phyloP scores from a whole-genome alignment of 2,888 invertebrate genomes.

The Eupithecia insigniata region DNA sequence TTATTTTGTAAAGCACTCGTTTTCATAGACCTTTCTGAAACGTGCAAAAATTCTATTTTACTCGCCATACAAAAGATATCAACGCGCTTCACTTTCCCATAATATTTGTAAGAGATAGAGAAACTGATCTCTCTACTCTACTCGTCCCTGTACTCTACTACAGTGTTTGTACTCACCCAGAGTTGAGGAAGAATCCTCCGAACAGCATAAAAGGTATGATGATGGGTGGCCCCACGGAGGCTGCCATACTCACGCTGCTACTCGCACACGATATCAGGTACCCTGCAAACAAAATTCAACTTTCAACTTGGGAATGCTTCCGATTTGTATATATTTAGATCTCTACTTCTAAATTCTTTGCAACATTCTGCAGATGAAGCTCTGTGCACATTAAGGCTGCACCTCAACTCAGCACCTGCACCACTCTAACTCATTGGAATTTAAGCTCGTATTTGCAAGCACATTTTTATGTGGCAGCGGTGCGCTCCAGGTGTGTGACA shows the following conservation, averaged over 20 bases:
- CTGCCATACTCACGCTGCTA: constrained; percentile 92
- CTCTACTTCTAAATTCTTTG: too few species aligned
- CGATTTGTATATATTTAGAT: too few species aligned
- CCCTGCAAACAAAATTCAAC: constrained; percentile 79
- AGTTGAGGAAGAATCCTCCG: constrained; percentile 97
- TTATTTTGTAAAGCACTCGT: background rate
- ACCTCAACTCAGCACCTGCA: too few species aligned
- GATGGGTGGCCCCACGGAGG: constrained; percentile 95
- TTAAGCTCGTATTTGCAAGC: too few species aligned
- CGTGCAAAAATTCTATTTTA: background rate
- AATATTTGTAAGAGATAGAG: background rate
- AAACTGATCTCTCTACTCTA: background rate
- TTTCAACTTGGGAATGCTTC: background rate
- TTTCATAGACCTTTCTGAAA: background rate
- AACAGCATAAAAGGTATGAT: constrained; percentile 97
- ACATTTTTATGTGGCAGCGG: too few species aligned
- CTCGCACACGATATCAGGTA: constrained; percentile 96
- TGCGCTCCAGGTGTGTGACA: too few species aligned
- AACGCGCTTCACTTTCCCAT: constrained; percentile 18
- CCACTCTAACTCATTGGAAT: too few species aligned
- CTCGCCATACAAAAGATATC: constrained; percentile 18
- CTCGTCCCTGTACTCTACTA: too few species aligned
- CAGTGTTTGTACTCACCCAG: constrained; percentile 87
- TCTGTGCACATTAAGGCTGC: too few species aligned
- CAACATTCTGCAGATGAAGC: too few species aligned